Conservation (phyloP, 1,140 invertebrate genomes). For the Popillia japonica region DNA sequence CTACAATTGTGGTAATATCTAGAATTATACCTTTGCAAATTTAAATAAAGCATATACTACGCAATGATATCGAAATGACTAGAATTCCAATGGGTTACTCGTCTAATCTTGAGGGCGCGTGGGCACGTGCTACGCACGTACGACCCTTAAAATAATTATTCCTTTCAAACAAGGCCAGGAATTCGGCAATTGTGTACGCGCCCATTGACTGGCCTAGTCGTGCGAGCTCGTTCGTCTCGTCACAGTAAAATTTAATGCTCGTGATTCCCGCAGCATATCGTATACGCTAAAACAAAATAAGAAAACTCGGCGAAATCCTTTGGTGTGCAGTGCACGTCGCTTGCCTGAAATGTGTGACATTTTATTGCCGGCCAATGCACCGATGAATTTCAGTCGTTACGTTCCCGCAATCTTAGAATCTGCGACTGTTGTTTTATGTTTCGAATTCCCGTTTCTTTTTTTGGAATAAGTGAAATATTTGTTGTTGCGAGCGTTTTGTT, state of each 20-base stretch:
- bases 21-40: no score
- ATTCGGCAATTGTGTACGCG: slow-evolving; percentile 5
- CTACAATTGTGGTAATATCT: no score
- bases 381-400: slow-evolving; percentile 13
- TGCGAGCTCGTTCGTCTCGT: not conserved
- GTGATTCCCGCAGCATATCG: not conserved
- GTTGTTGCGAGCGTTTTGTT: no score
- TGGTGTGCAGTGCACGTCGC: not conserved
- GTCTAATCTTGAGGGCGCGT: not conserved
- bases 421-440: not conserved
- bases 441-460: not conserved
- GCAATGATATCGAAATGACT: not conserved
- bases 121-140: not conserved
- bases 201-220: not conserved
- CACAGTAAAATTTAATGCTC: slow-evolving; percentile 22
- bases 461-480: not conserved
- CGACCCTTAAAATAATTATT: slow-evolving; percentile 31
- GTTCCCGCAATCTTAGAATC: not conserved
- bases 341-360: slow-evolving; percentile 19
- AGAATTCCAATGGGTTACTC: not conserved
- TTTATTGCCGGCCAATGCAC: slow-evolving; percentile 32
- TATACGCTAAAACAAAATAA: slow-evolving; percentile 11
- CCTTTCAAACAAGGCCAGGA: slow-evolving; percentile 32
- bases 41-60: not conserved
- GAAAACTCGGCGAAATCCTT: not conserved